A percentile compares a stretch with the other conserved stretches of the same genome.
These are phyloP conservation scores for human DNA, from an alignment of 2,113 vertebrate genomes.

Conservation along the genomic window DNA sequence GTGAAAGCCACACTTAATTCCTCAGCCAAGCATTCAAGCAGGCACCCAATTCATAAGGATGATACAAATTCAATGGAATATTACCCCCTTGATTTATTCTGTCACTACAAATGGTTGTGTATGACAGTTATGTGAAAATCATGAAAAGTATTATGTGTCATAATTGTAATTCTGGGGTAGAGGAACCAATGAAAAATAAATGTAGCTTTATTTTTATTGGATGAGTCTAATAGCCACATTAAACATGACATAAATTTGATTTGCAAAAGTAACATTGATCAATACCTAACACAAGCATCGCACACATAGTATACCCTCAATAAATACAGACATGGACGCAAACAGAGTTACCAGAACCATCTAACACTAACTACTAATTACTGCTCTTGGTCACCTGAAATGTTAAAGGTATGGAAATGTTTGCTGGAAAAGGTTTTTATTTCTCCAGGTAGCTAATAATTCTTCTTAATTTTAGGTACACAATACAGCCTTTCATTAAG, in stretches of 20 bases:
- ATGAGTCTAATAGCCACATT: not conserved
- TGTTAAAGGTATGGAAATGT: not conserved
- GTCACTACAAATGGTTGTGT: constrained; percentile 10
- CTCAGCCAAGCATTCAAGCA: constrained; percentile 2
- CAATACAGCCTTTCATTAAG: not conserved
- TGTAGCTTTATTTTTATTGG: not conserved
- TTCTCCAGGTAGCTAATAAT: not conserved
- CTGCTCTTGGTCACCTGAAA: not conserved
- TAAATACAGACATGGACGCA: not conserved
- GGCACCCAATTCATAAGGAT: not conserved
- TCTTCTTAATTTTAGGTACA: not conserved
- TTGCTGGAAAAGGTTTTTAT: not conserved
- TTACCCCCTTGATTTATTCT: not conserved
- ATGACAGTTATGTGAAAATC: not conserved
- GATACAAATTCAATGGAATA: not conserved
- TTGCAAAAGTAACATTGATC: not conserved
- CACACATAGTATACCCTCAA: not conserved
- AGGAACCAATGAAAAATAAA: constrained; percentile 27
- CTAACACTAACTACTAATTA: not conserved
- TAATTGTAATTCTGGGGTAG: not conserved
- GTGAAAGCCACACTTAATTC: constrained; percentile 62
- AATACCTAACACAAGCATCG: not conserved
- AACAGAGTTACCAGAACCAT: not conserved
- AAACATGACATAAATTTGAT: not conserved
- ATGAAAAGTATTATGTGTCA: not conserved